Percentiles rank a stretch among this genome's conserved stretches.
Evolutionary conservation across 2,797 vertebrate genomes (phyloP).

Genomic region (Hipposideros larvatus): DNA sequence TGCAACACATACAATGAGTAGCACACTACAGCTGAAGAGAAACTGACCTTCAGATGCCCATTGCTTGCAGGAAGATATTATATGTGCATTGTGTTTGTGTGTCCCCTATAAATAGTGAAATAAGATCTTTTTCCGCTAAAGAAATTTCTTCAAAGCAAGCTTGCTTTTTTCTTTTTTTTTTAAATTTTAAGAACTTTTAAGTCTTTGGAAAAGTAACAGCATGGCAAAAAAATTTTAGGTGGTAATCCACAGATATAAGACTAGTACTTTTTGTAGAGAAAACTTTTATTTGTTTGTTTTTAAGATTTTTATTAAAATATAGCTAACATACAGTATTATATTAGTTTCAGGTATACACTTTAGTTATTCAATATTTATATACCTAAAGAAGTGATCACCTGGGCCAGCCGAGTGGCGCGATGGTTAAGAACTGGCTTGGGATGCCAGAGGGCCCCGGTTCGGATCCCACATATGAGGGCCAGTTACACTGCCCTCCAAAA

Average conservation of each 20-base stretch:
- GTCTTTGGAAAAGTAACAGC: conserved; percentile 43
- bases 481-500: no score
- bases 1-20: not conserved
- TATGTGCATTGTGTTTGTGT: not conserved
- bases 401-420: no score
- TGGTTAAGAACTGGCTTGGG: no score
- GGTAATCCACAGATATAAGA: not conserved
- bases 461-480: no score
- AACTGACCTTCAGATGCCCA: conserved; percentile 12
- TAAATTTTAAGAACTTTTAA: conserved; percentile 19
- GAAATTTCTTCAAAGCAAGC: conserved; percentile 61
- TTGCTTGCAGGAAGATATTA: not conserved
- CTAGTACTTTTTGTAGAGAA: not conserved
- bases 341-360: no score
- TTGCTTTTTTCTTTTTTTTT: not conserved
- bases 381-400: no score
- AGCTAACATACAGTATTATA: no score
- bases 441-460: no score
- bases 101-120: not conserved
- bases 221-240: not conserved
- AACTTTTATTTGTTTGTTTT: no score
- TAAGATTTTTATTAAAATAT: no score
- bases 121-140: conserved; percentile 48
- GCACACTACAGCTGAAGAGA: not conserved
- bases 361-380: no score